phyloP scores from a whole-genome alignment of 2,113 vertebrate species.

The Bubo blakistoni region DNA sequence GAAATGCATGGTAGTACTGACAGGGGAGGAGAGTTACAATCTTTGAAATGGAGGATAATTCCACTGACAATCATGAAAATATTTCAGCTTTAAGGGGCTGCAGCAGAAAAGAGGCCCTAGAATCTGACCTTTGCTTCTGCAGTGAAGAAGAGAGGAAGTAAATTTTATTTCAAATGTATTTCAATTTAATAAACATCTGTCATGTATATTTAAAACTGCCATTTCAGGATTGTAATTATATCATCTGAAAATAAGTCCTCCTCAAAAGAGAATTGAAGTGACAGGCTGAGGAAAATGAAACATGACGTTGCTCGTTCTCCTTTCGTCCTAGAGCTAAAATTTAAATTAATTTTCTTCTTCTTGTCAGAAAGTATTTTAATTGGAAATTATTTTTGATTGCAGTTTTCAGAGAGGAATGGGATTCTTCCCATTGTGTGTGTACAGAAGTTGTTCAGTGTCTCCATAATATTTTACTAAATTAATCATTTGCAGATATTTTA shows the following conservation, averaged over 20 bases:
- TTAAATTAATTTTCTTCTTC: conserved; percentile 69
- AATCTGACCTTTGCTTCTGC: neutral
- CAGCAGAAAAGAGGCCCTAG: neutral
- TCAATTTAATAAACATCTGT: conserved; percentile 69
- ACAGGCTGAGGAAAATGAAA: conserved; percentile 69
- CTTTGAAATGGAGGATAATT: neutral
- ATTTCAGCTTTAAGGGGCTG: neutral
- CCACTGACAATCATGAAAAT: neutral
- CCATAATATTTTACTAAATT: conserved; percentile 32
- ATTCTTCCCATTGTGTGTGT: neutral
- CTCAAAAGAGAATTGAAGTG: conserved; percentile 62
- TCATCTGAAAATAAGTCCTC: conserved; percentile 63
- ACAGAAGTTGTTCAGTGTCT: neutral
- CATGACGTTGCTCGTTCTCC: conserved; percentile 49
- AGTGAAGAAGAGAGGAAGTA: neutral
- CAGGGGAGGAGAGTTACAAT: neutral
- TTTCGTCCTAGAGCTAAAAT: conserved; percentile 61
- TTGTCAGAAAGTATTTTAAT: conserved; percentile 70
- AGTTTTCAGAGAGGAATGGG: neutral
- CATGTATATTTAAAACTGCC: conserved; percentile 66
- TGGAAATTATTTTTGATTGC: conserved; percentile 70
- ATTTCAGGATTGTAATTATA: conserved; percentile 66
- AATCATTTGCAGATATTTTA: neutral
- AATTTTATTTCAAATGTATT: neutral
- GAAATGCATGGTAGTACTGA: neutral